phyloP scores from a whole-genome alignment of 2,797 vertebrate species.

The Petrocephalus schoutedeni region DNA sequence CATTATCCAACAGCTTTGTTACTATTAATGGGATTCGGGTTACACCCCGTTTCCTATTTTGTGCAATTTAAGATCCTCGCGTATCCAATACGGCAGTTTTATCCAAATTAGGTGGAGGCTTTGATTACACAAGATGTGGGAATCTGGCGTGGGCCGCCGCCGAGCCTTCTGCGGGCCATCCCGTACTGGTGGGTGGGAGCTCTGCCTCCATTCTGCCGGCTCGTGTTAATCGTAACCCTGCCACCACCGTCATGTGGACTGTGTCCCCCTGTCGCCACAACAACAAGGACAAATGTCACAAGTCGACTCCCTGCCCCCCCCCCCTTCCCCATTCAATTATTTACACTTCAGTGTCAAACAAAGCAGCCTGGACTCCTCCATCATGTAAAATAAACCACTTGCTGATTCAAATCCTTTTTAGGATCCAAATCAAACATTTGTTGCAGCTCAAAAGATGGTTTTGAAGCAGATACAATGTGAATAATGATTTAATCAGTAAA shows the following conservation, averaged over 20 bases:
- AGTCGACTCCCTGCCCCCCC: background rate
- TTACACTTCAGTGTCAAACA: constrained; percentile 70
- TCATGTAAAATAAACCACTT: constrained; percentile 64
- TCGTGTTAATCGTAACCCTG: constrained; percentile 40
- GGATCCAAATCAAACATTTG: constrained; percentile 59
- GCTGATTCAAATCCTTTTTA: constrained; percentile 52
- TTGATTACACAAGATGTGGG: constrained; percentile 44
- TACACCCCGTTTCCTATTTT: constrained; percentile 29
- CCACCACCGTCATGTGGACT: constrained; percentile 48
- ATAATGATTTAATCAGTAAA: constrained; percentile 13
- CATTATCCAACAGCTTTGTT: background rate
- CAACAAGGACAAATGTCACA: constrained; percentile 67
- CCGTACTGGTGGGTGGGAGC: constrained; percentile 17
- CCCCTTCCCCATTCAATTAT: constrained; percentile 49
- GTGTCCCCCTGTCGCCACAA: constrained; percentile 61
- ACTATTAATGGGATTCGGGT: background rate
- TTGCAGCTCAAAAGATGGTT: constrained; percentile 17
- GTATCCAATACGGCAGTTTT: constrained; percentile 43
- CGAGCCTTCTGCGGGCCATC: background rate
- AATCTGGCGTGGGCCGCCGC: background rate
- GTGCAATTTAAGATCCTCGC: constrained; percentile 46
- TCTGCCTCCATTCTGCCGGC: constrained; percentile 23
- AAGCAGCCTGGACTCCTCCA: constrained; percentile 68
- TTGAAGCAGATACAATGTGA: constrained; percentile 8
- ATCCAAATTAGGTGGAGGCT: constrained; percentile 44